A percentile compares a stretch with the other conserved stretches of the same genome.
Evolutionary conservation across 2,797 vertebrate species (phyloP).

Genomic region (Masticophis lateralis): DNA sequence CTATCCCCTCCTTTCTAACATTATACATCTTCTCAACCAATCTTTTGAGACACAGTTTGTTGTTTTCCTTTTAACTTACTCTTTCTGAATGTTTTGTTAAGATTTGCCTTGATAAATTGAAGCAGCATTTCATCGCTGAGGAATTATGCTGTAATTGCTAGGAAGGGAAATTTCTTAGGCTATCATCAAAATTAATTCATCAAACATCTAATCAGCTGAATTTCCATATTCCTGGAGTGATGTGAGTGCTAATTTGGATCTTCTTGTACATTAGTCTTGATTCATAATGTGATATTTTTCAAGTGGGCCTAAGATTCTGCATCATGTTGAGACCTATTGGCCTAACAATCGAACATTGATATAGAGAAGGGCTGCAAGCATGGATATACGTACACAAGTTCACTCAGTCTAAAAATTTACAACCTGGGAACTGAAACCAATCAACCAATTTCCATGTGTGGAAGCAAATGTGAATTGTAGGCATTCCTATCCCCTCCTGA

Average conservation of each 20-base stretch:
- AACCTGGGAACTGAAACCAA: not conserved
- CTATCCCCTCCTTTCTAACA: not conserved
- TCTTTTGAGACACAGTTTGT: not conserved
- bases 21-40: not conserved
- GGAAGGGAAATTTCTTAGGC: conserved; percentile 11
- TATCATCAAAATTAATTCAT: conserved; percentile 13
- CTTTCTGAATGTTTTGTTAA: not conserved
- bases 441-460: not conserved
- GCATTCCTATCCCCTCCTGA: not conserved
- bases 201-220: conserved; percentile 24
- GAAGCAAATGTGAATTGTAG: not conserved
- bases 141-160: conserved; percentile 1
- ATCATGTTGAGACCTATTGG: not conserved
- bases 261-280: not conserved
- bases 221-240: conserved; percentile 14
- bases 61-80: not conserved
- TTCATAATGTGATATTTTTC: not conserved
- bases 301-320: not conserved
- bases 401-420: not conserved
- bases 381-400: not conserved
- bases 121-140: not conserved
- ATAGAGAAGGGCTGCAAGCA: not conserved
- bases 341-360: not conserved
- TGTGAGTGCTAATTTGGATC: conserved; percentile 10
- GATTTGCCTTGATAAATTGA: not conserved